Conservation (phyloP, 2,113 vertebrate genomes). For the Ciconia maguari region DNA sequence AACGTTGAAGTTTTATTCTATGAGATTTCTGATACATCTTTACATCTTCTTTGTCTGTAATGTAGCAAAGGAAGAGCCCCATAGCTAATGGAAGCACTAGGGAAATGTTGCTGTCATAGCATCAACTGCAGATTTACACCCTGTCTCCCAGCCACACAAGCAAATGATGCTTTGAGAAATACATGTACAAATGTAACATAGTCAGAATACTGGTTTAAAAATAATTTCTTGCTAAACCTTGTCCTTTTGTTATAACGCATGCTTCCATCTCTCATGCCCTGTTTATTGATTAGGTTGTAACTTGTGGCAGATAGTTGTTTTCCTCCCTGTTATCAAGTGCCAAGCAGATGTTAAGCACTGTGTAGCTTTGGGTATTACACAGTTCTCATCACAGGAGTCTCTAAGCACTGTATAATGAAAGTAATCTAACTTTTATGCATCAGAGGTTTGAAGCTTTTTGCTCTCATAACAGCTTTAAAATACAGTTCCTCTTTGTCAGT, state of each 20-base stretch:
- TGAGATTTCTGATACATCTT: neutral
- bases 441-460: neutral
- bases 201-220: neutral
- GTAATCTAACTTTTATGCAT: neutral
- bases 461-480: neutral
- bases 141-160: neutral
- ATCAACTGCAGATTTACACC: neutral
- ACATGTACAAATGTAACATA: neutral
- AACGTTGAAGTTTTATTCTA: neutral
- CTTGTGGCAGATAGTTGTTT: neutral
- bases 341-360: neutral
- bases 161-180: neutral
- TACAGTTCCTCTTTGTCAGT: neutral
- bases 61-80: neutral
- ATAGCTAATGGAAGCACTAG: neutral
- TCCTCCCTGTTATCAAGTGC: neutral
- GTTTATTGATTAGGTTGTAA: neutral
- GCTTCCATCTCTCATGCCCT: neutral
- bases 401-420: neutral
- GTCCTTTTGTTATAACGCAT: neutral
- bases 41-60: neutral
- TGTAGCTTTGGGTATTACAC: neutral
- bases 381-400: neutral
- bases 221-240: neutral
- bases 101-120: neutral